Base-by-base conservation (phyloP, 2,797 vertebrate genomes). In the Crocidura indochinensis region DNA sequence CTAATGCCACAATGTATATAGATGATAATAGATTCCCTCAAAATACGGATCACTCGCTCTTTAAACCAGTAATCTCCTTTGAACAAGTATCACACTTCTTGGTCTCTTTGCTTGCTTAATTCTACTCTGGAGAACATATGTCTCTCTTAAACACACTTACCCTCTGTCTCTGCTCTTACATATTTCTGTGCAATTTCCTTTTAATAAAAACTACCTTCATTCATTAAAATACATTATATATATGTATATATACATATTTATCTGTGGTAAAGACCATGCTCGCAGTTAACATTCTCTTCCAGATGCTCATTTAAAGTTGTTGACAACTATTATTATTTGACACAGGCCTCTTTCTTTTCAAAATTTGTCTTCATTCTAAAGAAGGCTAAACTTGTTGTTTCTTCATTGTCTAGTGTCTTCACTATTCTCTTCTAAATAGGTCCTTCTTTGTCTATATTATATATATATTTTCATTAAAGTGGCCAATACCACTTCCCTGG, bases 271-370 rank as follows among this genome's bases (percentile, higher is more conserved):
- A 19, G 19, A 20, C 53, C 75, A 12, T 19, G 10, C 8, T n/a
- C 51, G 19, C 56, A 60, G 56, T 51, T 62, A 73, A 27, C 74
- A 15, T 27, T 79, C 90, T 29, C 78, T 85, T 88, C n/a, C 51
- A 56, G 17, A 44, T 12, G 19, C 10, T 4, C 9, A 15, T 46
- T 79, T 60, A 73, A 38, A 72, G 4, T 17, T 90, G 90, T 92
- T 72, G 14, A 65, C 82, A 65, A 22, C 56, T 69, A 4, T 46
- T 31, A n/a, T 8, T 26, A 0, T 22, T 4, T 64, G 6, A 44
- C 6, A 12, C 0, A 47, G 22, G 5, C 20, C 71, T 89, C 51
- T 4, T 20, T 47, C n/a, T 91, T 79, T 87, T 53, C 80, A 73
- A n/a, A 89, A 19, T 6, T 49, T 77, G n/a, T 15, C 24, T 65